A percentile compares a stretch with the other conserved stretches of the same genome.
phyloP scores from a whole-genome alignment of 2,113 vertebrate genomes.

The Cairina moschata region DNA sequence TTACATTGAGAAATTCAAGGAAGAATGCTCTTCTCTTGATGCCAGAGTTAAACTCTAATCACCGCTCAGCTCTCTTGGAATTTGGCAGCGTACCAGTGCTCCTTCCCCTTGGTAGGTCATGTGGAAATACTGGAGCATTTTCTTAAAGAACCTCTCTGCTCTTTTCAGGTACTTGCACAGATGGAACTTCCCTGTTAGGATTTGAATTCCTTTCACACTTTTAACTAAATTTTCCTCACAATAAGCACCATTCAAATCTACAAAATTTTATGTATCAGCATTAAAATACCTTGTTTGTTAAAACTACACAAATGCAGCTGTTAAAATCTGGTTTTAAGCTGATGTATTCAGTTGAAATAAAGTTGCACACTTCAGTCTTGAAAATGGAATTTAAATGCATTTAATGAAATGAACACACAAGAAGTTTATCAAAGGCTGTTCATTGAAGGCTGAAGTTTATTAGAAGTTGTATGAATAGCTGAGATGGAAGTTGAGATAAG shows the following conservation, averaged over 20 bases:
- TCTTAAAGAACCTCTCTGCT: constrained; percentile 59
- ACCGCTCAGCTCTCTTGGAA: constrained; percentile 61
- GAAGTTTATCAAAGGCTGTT: neutral
- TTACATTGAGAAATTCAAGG: constrained; percentile 11
- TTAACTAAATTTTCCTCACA: neutral
- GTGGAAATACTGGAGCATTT: constrained; percentile 56
- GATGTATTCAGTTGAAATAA: neutral
- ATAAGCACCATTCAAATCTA: neutral
- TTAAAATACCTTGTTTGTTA: constrained; percentile 15
- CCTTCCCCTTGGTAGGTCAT: constrained; percentile 59
- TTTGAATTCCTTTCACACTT: neutral
- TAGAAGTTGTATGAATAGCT: neutral
- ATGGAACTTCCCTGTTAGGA: neutral
- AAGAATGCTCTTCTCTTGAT: neutral
- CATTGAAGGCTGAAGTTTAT: neutral
- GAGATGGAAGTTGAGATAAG: neutral
- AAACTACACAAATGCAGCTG: neutral
- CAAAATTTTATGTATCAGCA: neutral
- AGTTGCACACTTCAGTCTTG: neutral
- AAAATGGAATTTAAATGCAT: neutral
- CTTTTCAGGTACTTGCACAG: constrained; percentile 39
- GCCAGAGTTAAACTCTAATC: constrained; percentile 63
- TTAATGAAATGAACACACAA: neutral
- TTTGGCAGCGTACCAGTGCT: constrained; percentile 65
- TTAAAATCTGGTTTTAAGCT: neutral